Evolutionary conservation across 2,888 invertebrate genomes (phyloP).

Genomic region (Sussaba pulchella): DNA sequence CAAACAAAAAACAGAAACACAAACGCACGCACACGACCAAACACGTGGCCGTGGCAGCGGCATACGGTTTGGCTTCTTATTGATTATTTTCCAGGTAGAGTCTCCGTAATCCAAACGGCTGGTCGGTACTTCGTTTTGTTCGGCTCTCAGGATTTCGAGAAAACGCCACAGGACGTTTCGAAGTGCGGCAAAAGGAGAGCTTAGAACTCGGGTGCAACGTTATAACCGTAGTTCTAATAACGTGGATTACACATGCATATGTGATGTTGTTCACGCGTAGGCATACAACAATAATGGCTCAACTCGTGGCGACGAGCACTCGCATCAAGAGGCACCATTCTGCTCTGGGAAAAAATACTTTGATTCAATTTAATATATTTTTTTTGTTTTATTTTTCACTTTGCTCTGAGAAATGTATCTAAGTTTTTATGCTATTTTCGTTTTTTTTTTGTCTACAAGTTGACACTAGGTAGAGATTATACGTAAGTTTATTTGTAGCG

Average conservation of each 20-base stretch:
- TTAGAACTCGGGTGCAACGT: slow-evolving; percentile 35
- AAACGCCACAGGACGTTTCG: slow-evolving; percentile 24
- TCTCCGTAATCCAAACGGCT: slow-evolving; percentile 28
- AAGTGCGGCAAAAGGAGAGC: slow-evolving; percentile 20
- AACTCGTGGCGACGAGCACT: neutral
- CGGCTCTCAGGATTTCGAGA: slow-evolving; percentile 4
- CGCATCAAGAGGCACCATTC: neutral
- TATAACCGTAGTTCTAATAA: slow-evolving; percentile 15
- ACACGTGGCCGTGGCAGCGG: slow-evolving; percentile 37
- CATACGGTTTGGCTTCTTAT: slow-evolving; percentile 55
- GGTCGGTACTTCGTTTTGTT: slow-evolving; percentile 20
- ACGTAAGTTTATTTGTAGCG: too few relatives aligned
- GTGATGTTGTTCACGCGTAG: neutral
- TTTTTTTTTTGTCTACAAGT: slow-evolving; percentile 17
- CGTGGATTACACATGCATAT: neutral
- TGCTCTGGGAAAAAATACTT: slow-evolving; percentile 1
- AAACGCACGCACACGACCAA: slow-evolving; percentile 5
- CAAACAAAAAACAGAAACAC: neutral
- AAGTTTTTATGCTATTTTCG: slow-evolving; percentile 26
- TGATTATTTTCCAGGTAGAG: slow-evolving; percentile 62
- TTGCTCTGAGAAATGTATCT: slow-evolving; percentile 13
- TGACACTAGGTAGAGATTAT: neutral
- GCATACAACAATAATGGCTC: neutral
- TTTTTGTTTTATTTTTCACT: neutral
- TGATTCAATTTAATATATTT: neutral